Conservation (phyloP, 2,113 vertebrate species). For the Otus sunia region DNA sequence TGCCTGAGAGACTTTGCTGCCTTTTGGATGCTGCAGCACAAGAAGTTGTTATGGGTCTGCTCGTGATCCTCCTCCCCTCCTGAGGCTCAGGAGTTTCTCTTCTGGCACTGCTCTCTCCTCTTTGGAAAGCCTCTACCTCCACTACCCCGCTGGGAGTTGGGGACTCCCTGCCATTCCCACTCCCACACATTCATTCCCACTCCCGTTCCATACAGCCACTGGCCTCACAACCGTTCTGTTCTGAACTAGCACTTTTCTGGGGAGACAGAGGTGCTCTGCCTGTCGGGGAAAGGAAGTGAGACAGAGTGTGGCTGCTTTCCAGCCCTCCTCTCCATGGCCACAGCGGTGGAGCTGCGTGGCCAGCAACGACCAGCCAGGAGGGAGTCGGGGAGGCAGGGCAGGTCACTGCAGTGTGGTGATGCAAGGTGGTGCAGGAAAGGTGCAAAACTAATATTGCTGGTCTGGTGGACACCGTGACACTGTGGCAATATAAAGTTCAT, state of each 20-base stretch:
- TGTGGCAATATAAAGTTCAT: neutral
- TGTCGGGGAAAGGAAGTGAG: neutral
- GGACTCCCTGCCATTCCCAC: neutral
- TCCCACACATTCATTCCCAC: neutral
- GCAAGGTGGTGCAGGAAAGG: neutral
- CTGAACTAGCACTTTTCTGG: neutral
- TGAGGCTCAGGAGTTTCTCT: neutral
- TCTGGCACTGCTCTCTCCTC: neutral
- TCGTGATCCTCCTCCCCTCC: neutral
- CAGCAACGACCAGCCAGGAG: accelerated
- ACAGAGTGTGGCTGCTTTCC: neutral
- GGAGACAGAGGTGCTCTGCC: neutral
- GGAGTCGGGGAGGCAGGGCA: neutral
- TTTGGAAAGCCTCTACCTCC: neutral
- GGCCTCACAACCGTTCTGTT: neutral
- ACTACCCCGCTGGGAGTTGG: neutral
- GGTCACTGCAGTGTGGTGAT: neutral
- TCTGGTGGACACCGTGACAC: neutral
- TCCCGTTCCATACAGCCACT: neutral
- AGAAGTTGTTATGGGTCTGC: neutral
- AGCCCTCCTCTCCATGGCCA: neutral
- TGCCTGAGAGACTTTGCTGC: neutral
- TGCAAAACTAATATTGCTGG: neutral
- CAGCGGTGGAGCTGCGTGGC: neutral
- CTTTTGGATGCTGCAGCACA: neutral